Conservation (phyloP, 2,888 invertebrate genomes). For the Tetranychus piercei region DNA sequence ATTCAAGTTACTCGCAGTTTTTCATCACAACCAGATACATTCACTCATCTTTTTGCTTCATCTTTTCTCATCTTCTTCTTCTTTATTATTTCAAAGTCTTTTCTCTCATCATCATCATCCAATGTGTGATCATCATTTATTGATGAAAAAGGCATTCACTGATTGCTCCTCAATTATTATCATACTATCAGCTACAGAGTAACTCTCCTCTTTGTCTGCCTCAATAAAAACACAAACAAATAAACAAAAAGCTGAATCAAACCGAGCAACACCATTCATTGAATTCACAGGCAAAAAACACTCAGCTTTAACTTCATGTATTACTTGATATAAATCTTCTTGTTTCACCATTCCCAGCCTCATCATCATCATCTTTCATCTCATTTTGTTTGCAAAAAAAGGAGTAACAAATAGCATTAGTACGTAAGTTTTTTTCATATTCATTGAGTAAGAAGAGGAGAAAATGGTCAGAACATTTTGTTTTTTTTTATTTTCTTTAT, state of each 20-base stretch:
- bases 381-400: background rate
- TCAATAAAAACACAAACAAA: background rate
- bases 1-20: background rate
- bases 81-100: too few relatives aligned
- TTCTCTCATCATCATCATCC: background rate
- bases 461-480: background rate
- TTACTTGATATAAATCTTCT: background rate
- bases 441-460: background rate
- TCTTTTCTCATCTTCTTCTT: background rate
- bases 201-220: background rate
- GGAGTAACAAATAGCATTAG: background rate
- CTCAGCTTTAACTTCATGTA: background rate
- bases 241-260: background rate
- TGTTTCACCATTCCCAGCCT: background rate
- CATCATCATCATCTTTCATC: background rate
- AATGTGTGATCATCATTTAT: background rate
- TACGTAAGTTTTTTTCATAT: background rate
- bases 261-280: background rate
- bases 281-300: background rate
- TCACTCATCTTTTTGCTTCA: background rate
- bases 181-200: background rate
- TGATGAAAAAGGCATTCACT: conserved; percentile 1
- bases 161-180: background rate
- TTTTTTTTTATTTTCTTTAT: too few relatives aligned
- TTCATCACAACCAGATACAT: background rate